Evolutionary conservation across 2,888 invertebrate species (phyloP), one percentile per base, ranked within the genome.

Genomic region (Drosophila kuntzei): DNA sequence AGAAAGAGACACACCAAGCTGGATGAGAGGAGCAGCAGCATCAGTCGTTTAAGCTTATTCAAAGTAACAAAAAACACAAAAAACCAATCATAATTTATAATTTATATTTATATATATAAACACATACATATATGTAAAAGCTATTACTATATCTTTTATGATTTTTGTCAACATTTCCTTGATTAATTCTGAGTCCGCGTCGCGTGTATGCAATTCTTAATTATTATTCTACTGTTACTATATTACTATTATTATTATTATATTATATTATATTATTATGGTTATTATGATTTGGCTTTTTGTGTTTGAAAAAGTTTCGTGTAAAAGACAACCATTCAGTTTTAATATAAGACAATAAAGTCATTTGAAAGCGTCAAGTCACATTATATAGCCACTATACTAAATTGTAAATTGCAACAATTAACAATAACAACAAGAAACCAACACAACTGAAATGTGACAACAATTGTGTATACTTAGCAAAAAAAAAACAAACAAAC

Each of bases 261-360:
- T 50, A 29, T 22, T 47, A 20, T 53, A 58, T 27, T 47, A 29
- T 44, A 59, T 61, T 54, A 49, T 80, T 64, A 60, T 41, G 44
- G 46, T 67, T 44, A 72, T 58, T 46, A 54, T 50, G 46, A 59
- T 60, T 77, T 60, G 61, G 43, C 59, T 61, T 44, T 25, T 53
- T 61, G 46, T 43, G 49, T 62, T 57, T 76, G 75, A 63, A 59
- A 36, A 49, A 59, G 59, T 66, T 76, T 44, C 69, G 59, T 76
- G 73, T 73, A 70, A 77, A 77, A 77, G 76, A 78, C 76, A 77
- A 57, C 65, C 18, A 66, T 70, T 70, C 70, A 73, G 62, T 76
- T 76, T 77, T 74, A 71, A 71, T 73, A n/a, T 77, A 71, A 76
- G 76, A 77, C 76, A 76, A 76, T 76, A 76, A 76, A 76, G 76